Evolutionary conservation across 2,113 vertebrate genomes (phyloP), one percentile per base, ranked within the genome.

Genomic region (Zapus hudsonius): DNA sequence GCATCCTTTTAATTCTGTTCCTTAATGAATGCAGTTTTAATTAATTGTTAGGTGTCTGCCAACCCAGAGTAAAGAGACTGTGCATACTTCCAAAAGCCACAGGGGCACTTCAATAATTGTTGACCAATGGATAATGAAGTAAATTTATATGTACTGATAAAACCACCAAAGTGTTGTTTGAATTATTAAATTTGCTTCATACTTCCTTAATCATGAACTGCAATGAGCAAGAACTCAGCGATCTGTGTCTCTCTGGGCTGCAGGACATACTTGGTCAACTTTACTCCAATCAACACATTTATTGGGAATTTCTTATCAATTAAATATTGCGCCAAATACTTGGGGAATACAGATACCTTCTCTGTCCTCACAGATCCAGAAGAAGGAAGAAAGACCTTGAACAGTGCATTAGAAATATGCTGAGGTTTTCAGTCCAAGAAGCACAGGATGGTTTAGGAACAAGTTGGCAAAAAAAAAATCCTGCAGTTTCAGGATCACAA

Each of bases 21-120:
- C 33, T 91, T 96, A 87, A 91, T 94, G 57, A 92, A 93, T 73
- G 5, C 5, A 64, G 79, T 87, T 89, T 92, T 94, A 83, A 92
- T 90, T 84, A 94, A 91, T 94, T 94, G 90, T 67, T 94, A 73
- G 31, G 5, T 89, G 16, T 81, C 67, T 94, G 74, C 91, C 47
- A 84, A 94, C 11, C 1, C 25, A 91, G 31, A 89, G 33, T 81
- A 87, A 80, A 90, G 85, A 90, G 55, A 76, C 17, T 73, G 5
- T 69, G 5, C 17, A 79, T 23, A 75, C 13, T 91, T 90, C 19
- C 22, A 82, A 78, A 57, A 61, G n/a, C 20, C 84, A 52, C 0
- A 15, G 57, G 52, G 40, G 2, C 5, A 82, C 29, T 79, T 64
- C 79, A 63, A 63, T 94, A 78, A 91, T 78, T 94, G 73, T 94